phyloP scores from a whole-genome alignment of 2,888 invertebrate species.

The Aplocera efformata region DNA sequence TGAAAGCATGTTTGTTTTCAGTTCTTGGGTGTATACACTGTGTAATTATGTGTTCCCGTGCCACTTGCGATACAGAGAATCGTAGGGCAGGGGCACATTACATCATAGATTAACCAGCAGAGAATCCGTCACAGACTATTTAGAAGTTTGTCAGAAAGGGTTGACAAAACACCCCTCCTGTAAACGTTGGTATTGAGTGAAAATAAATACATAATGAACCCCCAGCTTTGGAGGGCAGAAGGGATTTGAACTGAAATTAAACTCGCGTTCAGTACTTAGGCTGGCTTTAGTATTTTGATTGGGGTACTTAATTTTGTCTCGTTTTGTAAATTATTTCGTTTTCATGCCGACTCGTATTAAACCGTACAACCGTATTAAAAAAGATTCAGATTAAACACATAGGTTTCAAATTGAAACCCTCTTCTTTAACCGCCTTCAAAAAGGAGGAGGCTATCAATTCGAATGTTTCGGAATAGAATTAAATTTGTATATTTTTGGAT shows the following conservation, averaged over 20 bases:
- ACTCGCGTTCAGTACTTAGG: slow-evolving; percentile 20
- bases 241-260: slow-evolving; percentile 33
- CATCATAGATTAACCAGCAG: slow-evolving; percentile 6
- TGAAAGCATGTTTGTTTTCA: too few relatives aligned
- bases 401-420: too few relatives aligned
- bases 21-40: too few relatives aligned
- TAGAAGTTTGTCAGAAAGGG: slow-evolving; percentile 26
- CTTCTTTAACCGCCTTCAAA: too few relatives aligned
- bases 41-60: too few relatives aligned
- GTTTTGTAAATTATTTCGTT: slow-evolving; percentile 15
- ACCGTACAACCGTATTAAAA: too few relatives aligned
- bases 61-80: too few relatives aligned
- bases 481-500: too few relatives aligned
- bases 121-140: slow-evolving; percentile 2
- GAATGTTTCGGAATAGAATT: too few relatives aligned
- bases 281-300: slow-evolving; percentile 19
- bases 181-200: slow-evolving; percentile 59
- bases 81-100: background rate
- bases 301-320: slow-evolving; percentile 15
- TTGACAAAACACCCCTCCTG: slow-evolving; percentile 43
- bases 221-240: slow-evolving; percentile 34
- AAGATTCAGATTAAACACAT: too few relatives aligned
- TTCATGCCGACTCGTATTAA: slow-evolving; percentile 1
- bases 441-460: too few relatives aligned
- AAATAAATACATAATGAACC: slow-evolving; percentile 66